Evolutionary conservation across 2,113 vertebrate genomes (phyloP).

Genomic region (Lepus timidus): DNA sequence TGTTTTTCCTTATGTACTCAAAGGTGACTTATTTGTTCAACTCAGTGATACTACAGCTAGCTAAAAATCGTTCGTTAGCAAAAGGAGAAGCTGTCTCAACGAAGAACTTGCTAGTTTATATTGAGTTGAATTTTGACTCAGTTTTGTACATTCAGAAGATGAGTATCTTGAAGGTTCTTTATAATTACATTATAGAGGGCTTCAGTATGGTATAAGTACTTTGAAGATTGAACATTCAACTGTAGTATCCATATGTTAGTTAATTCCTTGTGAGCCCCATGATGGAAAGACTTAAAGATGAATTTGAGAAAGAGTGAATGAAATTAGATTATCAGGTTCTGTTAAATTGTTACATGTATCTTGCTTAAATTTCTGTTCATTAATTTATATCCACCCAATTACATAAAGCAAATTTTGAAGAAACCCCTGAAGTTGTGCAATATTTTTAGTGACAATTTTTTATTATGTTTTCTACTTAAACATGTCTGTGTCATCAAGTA

Average conservation of each 20-base stretch:
- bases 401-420: conserved; percentile 84
- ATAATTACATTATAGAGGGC: conserved; percentile 67
- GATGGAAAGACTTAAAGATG: conserved; percentile 75
- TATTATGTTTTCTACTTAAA: conserved; percentile 83
- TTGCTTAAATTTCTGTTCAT: conserved; percentile 80
- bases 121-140: conserved; percentile 75
- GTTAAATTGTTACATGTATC: conserved; percentile 79
- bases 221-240: conserved; percentile 74
- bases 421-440: conserved; percentile 88
- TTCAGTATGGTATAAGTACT: conserved; percentile 63
- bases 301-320: conserved; percentile 75
- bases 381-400: conserved; percentile 82
- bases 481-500: conserved; percentile 76
- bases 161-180: conserved; percentile 70
- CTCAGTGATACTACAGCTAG: conserved; percentile 68
- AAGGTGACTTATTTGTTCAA: conserved; percentile 74
- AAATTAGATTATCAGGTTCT: conserved; percentile 71
- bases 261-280: conserved; percentile 77
- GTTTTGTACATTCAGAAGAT: conserved; percentile 76
- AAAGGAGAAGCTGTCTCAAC: conserved; percentile 78
- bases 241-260: conserved; percentile 64
- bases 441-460: conserved; percentile 85
- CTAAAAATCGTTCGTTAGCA: conserved; percentile 73
- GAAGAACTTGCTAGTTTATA: conserved; percentile 75
- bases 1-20: conserved; percentile 69